Evolutionary conservation across 2,113 vertebrate genomes (phyloP).

Genomic region (Bufo bufo): DNA sequence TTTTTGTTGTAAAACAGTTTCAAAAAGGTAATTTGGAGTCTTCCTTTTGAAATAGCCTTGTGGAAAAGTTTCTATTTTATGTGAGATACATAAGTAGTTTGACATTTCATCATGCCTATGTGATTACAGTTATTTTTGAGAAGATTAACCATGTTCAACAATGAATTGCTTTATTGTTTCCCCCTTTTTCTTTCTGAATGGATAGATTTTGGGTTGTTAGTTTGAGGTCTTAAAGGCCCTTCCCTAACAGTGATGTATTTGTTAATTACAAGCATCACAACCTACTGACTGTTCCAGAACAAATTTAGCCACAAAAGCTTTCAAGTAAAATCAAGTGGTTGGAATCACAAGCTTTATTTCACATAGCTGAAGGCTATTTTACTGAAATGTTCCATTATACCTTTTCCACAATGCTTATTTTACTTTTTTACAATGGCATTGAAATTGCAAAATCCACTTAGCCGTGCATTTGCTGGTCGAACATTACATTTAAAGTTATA

Average conservation of each 20-base stretch:
- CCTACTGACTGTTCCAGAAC: constrained; percentile 5
- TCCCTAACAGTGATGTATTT: constrained; percentile 22
- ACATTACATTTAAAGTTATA: neutral
- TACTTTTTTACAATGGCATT: constrained; percentile 6
- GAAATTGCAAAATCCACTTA: neutral
- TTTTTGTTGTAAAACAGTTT: neutral
- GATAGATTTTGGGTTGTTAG: neutral
- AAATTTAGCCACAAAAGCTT: constrained; percentile 28
- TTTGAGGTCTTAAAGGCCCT: neutral
- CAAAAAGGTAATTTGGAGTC: neutral
- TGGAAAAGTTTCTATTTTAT: too few species aligned
- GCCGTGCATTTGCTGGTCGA: constrained; percentile 2
- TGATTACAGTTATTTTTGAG: neutral
- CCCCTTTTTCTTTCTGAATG: neutral
- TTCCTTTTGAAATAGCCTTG: too few species aligned
- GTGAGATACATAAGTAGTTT: too few species aligned
- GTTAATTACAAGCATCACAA: constrained; percentile 31
- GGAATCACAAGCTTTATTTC: neutral
- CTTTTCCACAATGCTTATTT: neutral
- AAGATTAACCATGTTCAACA: neutral
- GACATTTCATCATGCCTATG: neutral
- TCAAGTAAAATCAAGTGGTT: neutral
- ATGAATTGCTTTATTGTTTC: neutral
- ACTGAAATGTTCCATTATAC: constrained; percentile 13
- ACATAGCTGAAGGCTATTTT: constrained; percentile 31